These are phyloP conservation scores for Anolis carolinensis DNA, from an alignment of 2,113 vertebrate genomes.

Conservation along the genomic window DNA sequence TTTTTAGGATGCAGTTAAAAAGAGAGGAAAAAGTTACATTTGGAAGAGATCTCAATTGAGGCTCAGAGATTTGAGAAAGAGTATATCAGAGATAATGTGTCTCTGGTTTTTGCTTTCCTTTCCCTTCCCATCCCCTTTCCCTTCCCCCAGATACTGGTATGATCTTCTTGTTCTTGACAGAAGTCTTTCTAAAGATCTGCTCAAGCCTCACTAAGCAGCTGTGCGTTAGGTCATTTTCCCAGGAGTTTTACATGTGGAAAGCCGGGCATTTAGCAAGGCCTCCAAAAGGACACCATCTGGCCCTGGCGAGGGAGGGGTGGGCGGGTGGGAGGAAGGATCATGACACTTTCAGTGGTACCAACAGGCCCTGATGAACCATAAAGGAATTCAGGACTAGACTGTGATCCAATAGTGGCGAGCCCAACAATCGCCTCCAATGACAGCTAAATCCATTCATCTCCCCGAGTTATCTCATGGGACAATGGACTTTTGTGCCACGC, in stretches of 20 bases:
- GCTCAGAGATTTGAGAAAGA: constrained; percentile 60
- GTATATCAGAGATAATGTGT: constrained; percentile 64
- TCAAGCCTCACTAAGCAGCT: constrained; percentile 99
- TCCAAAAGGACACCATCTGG: constrained; percentile 99
- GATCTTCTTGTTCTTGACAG: constrained; percentile 80
- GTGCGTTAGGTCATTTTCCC: constrained; percentile 99
- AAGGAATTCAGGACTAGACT: constrained; percentile 89
- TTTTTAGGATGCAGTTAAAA: constrained; percentile 32
- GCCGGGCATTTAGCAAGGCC: constrained; percentile 97
- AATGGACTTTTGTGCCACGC: constrained; percentile 82
- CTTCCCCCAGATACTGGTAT: constrained; percentile 72
- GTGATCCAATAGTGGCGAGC: constrained; percentile 84
- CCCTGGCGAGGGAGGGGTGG: constrained; percentile 83
- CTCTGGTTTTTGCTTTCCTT: constrained; percentile 64
- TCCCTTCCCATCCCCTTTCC: constrained; percentile 49
- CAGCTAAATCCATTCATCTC: constrained; percentile 82
- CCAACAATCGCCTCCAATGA: constrained; percentile 83
- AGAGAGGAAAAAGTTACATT: background rate
- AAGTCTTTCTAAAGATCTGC: constrained; percentile 97
- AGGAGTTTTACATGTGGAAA: constrained; percentile 96
- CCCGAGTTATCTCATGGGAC: constrained; percentile 79
- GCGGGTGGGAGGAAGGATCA: constrained; percentile 84
- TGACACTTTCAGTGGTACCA: constrained; percentile 99
- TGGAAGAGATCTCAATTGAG: constrained; percentile 17
- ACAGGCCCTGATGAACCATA: constrained; percentile 98